phyloP scores from a whole-genome alignment of 2,888 invertebrate genomes.

The Amorpha juglandis region DNA sequence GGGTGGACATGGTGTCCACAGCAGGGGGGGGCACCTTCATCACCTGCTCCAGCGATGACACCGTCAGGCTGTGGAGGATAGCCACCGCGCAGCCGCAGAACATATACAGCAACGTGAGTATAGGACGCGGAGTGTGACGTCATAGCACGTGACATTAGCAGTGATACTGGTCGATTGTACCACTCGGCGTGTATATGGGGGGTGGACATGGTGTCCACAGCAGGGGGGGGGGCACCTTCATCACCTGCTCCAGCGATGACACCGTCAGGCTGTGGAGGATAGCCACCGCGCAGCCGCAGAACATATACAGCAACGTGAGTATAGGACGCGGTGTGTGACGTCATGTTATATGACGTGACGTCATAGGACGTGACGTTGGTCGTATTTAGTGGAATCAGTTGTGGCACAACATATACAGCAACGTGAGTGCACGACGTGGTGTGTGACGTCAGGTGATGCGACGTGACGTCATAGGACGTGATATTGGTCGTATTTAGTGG shows the following conservation, averaged over 20 bases:
- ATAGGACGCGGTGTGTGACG: no score
- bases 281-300: constrained; percentile 80
- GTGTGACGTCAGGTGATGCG: no score
- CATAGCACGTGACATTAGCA: no score
- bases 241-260: constrained; percentile 98
- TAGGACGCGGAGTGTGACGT: no score
- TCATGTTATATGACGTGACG: no score
- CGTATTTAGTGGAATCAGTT: no score
- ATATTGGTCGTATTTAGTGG: no score
- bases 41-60: constrained; percentile 98
- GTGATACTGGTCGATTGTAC: no score
- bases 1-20: constrained; percentile 91
- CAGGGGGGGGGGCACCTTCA: constrained; percentile 94
- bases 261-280: constrained; percentile 97
- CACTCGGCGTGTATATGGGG: constrained; percentile 99
- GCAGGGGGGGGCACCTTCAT: constrained; percentile 95
- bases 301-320: constrained; percentile 96
- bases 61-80: constrained; percentile 96
- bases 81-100: constrained; percentile 84
- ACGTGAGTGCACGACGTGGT: no score
- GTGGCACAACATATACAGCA: no score
- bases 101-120: constrained; percentile 94
- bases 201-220: constrained; percentile 91
- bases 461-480: no score
- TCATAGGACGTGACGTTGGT: no score